A percentile compares a stretch with the other conserved stretches of the same genome.
These are phyloP conservation scores for Lagria hirta DNA, from an alignment of 2,888 invertebrate genomes.

Conservation along the genomic window DNA sequence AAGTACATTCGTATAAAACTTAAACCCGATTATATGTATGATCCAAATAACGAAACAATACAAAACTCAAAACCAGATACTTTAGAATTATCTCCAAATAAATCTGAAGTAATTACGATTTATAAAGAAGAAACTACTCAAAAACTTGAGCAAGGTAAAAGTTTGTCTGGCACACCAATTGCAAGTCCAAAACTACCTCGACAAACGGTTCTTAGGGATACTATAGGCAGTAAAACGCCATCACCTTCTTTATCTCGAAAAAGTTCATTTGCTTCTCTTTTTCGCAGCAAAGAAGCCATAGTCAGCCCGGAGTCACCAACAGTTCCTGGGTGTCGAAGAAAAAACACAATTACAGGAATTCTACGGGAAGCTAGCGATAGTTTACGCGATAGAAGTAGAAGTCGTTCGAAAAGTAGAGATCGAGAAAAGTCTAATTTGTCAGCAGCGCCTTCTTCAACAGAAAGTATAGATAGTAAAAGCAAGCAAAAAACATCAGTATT, in stretches of 20 bases:
- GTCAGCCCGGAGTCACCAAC: slow-evolving; percentile 66
- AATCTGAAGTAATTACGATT: slow-evolving; percentile 20
- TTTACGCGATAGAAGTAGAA: slow-evolving; percentile 45
- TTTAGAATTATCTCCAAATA: slow-evolving; percentile 55
- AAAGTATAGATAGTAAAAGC: slow-evolving; percentile 51
- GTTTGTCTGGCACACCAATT: slow-evolving; percentile 44
- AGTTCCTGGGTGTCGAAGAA: slow-evolving; percentile 42
- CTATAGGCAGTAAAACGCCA: slow-evolving; percentile 56
- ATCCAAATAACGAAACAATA: slow-evolving; percentile 36
- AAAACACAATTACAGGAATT: slow-evolving; percentile 48
- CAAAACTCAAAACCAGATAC: slow-evolving; percentile 62
- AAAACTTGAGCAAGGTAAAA: slow-evolving; percentile 33
- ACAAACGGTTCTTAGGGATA: slow-evolving; percentile 40
- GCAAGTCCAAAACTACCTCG: slow-evolving; percentile 56
- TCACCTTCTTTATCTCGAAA: slow-evolving; percentile 76
- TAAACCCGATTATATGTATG: slow-evolving; percentile 74
- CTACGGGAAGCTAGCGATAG: slow-evolving; percentile 50
- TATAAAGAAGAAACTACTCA: slow-evolving; percentile 29
- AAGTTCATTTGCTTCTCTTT: slow-evolving; percentile 79
- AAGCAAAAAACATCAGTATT: slow-evolving; percentile 67
- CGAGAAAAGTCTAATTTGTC: slow-evolving; percentile 55
- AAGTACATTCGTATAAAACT: slow-evolving; percentile 69
- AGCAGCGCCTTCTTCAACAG: slow-evolving; percentile 58
- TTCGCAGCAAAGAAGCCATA: slow-evolving; percentile 70
- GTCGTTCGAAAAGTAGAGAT: slow-evolving; percentile 67